Conservation (phyloP, 2,888 invertebrate genomes). For the Nephrotoma guestfalica region DNA sequence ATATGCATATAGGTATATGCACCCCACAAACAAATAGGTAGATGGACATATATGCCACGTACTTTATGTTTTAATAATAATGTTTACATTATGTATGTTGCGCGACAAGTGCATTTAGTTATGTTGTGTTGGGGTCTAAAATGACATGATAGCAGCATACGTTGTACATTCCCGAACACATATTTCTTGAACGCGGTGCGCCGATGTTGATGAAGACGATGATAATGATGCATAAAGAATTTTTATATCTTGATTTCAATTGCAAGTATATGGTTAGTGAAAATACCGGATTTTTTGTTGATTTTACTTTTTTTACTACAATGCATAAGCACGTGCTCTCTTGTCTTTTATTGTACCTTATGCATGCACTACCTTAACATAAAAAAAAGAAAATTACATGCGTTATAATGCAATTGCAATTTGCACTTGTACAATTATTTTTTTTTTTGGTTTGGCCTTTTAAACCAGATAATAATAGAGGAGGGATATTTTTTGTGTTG, state of each 20-base stretch:
- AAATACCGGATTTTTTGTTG: neutral
- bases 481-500: neutral
- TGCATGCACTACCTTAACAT: neutral
- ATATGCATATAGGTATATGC: neutral
- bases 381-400: neutral
- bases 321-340: neutral
- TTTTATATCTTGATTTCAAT: neutral
- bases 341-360: neutral
- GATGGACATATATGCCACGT: neutral
- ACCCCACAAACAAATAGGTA: neutral
- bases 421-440: conserved; percentile 1
- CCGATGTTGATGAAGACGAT: neutral
- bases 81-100: neutral
- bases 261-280: neutral
- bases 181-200: neutral
- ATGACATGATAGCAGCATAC: neutral
- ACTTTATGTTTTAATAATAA: neutral
- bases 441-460: neutral
- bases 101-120: neutral
- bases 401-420: conserved; percentile 2
- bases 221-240: neutral
- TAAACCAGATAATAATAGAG: neutral
- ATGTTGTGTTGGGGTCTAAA: neutral
- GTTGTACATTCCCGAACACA: neutral
- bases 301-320: neutral